A percentile compares a stretch with the other conserved stretches of the same genome.
Conservation (phyloP, 2,113 vertebrate species). For the Pithys albifrons region DNA sequence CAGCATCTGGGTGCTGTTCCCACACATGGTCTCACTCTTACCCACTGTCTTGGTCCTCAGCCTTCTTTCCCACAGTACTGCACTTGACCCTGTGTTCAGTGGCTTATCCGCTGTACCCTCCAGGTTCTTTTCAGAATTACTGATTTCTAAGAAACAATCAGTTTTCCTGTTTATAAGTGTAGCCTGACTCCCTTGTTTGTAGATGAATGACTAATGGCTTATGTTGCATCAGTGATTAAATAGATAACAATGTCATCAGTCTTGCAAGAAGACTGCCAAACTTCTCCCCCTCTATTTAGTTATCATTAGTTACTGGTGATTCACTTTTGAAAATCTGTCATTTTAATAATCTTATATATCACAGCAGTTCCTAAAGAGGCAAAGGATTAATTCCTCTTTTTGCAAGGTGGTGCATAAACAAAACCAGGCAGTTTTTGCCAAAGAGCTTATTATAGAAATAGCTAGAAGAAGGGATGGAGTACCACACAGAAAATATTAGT, state of each 20-base stretch:
- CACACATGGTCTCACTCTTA: background rate
- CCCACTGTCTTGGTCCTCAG: background rate
- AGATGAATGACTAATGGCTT: background rate
- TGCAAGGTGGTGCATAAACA: background rate
- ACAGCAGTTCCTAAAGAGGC: background rate
- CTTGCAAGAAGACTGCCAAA: background rate
- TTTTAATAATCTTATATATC: background rate
- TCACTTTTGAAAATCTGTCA: background rate
- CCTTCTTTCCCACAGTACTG: background rate
- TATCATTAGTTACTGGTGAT: background rate
- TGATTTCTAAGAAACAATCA: background rate
- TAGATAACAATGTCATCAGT: background rate
- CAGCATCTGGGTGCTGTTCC: background rate
- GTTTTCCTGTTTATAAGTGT: background rate
- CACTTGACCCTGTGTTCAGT: background rate
- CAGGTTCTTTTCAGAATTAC: background rate
- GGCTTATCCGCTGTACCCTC: background rate
- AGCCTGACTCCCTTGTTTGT: background rate
- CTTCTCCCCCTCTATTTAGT: background rate
- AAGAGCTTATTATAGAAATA: background rate
- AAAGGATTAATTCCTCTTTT: background rate
- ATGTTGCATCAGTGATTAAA: background rate
- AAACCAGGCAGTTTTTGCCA: background rate
- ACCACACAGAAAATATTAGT: background rate
- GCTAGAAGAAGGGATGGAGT: background rate